phyloP scores from a whole-genome alignment of 2,113 vertebrate genomes.

The Tiliqua scincoides region DNA sequence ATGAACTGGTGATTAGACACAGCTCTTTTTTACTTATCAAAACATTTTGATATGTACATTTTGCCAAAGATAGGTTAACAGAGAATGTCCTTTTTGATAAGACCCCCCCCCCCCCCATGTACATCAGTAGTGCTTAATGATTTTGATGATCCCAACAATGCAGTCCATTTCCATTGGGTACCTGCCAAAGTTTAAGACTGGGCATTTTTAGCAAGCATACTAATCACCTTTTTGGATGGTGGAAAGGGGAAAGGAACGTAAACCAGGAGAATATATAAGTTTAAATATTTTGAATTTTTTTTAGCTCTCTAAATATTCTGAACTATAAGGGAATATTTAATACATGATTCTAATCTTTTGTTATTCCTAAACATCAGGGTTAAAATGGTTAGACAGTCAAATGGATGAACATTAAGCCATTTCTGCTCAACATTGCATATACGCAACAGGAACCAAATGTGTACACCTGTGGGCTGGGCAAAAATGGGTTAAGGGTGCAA shows the following conservation, averaged over 20 bases:
- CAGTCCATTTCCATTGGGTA: background rate
- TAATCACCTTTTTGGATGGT: background rate
- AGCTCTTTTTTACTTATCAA: background rate
- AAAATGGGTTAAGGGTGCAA: no score
- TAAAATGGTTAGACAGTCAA: background rate
- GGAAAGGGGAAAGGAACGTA: no score
- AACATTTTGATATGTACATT: background rate
- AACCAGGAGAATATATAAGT: background rate
- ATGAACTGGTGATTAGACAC: background rate
- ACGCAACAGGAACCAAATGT: no score
- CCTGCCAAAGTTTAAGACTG: background rate
- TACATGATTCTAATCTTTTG: background rate
- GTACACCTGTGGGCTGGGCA: no score
- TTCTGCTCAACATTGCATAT: no score
- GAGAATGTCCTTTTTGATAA: no score
- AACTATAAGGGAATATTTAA: no score
- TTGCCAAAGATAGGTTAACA: background rate
- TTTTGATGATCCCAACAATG: background rate
- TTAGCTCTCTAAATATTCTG: slow-evolving; percentile 8
- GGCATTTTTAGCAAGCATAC: background rate
- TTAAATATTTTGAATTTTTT: background rate
- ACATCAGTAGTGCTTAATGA: no score
- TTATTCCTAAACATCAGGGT: background rate
- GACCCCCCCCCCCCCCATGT: no score
- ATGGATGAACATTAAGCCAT: background rate